Evolutionary conservation across 2,113 vertebrate genomes (phyloP).

Genomic region (Cettia cetti): DNA sequence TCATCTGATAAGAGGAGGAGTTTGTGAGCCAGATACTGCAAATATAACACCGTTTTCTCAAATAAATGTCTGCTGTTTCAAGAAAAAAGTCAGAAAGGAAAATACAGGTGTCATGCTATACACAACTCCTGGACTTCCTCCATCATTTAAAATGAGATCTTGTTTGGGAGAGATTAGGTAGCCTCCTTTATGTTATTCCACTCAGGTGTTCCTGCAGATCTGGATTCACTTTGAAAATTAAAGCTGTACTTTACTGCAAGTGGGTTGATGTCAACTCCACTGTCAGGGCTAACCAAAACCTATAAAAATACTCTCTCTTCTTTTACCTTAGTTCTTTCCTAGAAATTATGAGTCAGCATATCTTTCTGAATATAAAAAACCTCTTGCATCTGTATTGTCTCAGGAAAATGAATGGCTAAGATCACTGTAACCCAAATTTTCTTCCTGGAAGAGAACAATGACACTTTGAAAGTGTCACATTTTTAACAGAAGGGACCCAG

Average conservation of each 20-base stretch:
- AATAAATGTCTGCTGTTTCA: background rate
- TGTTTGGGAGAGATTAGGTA: background rate
- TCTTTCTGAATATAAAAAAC: background rate
- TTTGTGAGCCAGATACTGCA: background rate
- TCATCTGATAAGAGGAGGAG: background rate
- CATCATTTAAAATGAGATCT: background rate
- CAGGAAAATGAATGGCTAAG: background rate
- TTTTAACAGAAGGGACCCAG: background rate
- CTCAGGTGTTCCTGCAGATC: constrained; percentile 36
- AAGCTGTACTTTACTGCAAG: constrained; percentile 31
- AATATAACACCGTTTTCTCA: background rate
- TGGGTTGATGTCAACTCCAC: background rate
- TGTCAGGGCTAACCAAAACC: background rate
- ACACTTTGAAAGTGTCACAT: background rate
- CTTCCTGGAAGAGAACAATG: background rate
- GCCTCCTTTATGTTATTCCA: constrained; percentile 5
- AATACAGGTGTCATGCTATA: background rate
- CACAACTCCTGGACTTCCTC: background rate
- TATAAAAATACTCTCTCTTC: background rate
- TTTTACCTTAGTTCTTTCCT: background rate
- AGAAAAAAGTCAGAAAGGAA: background rate
- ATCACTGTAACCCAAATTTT: background rate
- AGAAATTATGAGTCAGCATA: background rate
- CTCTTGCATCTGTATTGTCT: background rate
- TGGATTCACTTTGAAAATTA: constrained; percentile 7